These are phyloP conservation scores for Meloidogyne chitwoodi DNA, from an alignment of 1,140 invertebrate genomes.

Conservation along the genomic window DNA sequence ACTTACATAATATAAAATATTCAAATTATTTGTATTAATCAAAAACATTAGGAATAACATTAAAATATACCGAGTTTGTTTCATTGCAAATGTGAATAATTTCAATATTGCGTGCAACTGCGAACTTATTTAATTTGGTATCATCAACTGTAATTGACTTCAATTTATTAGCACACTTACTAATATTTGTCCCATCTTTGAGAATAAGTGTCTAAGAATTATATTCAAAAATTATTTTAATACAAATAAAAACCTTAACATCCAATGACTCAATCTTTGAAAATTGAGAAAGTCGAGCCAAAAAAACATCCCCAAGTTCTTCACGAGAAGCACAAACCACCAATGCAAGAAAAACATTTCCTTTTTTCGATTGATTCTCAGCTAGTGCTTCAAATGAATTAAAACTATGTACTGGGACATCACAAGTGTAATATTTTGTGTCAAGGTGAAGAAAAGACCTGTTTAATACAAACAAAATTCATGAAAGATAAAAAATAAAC, in stretches of 20 bases:
- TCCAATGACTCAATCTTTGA: background rate
- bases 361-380: background rate
- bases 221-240: background rate
- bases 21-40: too few species aligned
- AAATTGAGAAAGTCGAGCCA: constrained; percentile 1
- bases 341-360: background rate
- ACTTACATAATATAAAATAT: too few species aligned
- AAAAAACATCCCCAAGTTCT: constrained; percentile 6
- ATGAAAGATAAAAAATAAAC: background rate
- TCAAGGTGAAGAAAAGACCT: constrained; percentile 1
- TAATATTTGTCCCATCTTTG: background rate
- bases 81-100: background rate
- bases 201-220: constrained; percentile 16
- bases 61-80: background rate
- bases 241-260: constrained; percentile 2
- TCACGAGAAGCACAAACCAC: constrained; percentile 4
- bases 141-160: background rate
- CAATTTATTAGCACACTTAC: background rate
- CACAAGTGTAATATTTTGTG: constrained; percentile 23
- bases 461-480: background rate
- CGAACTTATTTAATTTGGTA: background rate
- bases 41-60: background rate
- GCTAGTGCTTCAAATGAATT: background rate
- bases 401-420: constrained; percentile 4
- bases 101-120: constrained; percentile 1